A percentile compares a stretch with the other conserved stretches of the same genome.
phyloP scores from a whole-genome alignment of 2,797 vertebrate genomes.

The Pipistrellus nathusii region DNA sequence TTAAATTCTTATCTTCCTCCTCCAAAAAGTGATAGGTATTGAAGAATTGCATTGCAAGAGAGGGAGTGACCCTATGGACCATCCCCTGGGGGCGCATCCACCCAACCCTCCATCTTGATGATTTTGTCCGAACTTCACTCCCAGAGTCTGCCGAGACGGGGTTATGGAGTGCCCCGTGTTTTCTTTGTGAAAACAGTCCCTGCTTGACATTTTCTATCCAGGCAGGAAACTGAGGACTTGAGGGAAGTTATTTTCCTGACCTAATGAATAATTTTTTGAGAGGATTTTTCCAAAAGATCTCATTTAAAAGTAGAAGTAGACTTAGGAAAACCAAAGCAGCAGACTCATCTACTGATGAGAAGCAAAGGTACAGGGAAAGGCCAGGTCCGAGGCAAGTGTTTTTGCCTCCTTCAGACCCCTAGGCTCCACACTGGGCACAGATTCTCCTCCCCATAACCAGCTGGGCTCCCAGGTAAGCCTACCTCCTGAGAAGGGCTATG shows the following conservation, averaged over 20 bases:
- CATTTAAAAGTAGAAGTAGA: neutral
- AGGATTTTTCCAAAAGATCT: neutral
- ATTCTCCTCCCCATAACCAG: neutral
- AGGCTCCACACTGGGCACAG: no score
- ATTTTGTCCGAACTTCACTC: neutral
- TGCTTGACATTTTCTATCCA: neutral
- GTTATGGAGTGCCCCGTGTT: neutral
- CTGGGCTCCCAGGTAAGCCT: neutral
- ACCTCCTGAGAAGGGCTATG: fast-evolving
- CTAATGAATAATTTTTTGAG: neutral
- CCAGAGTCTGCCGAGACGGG: neutral
- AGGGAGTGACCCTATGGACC: neutral
- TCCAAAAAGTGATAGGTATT: neutral
- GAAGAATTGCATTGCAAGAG: neutral
- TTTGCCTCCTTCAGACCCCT: no score
- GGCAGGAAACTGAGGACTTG: neutral
- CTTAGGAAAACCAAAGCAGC: neutral
- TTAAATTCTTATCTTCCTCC: neutral
- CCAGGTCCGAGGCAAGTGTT: neutral
- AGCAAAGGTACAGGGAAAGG: neutral
- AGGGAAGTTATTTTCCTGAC: neutral
- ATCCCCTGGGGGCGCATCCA: neutral
- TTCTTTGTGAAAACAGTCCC: neutral
- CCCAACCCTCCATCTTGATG: neutral
- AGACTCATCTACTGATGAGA: neutral